Conservation (phyloP, 2,797 vertebrate species). For the Molossus molossus region DNA sequence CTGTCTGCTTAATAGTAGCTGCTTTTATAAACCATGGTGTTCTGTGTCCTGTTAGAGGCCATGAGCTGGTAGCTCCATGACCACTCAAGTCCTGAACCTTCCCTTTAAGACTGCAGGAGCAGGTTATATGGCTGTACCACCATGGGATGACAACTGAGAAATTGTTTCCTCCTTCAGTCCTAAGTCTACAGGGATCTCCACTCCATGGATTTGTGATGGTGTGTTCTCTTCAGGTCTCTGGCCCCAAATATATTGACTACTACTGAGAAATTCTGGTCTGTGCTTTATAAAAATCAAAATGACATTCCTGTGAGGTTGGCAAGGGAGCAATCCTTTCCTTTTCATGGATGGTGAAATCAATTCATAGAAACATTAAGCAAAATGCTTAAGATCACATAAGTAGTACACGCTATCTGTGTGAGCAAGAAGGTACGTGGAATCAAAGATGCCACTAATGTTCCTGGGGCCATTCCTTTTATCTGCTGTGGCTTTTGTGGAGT, state of each 20-base stretch:
- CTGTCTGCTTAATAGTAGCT: neutral
- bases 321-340: constrained; percentile 53
- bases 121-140: neutral
- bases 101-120: neutral
- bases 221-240: constrained; percentile 9
- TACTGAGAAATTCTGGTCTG: constrained; percentile 63
- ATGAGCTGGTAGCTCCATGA: neutral
- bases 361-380: constrained; percentile 60
- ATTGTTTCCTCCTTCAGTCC: constrained; percentile 14
- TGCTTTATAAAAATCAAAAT: constrained; percentile 70
- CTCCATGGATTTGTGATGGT: neutral
- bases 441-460: constrained; percentile 60
- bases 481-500: constrained; percentile 54
- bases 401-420: neutral
- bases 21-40: neutral
- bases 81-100: neutral
- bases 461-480: constrained; percentile 74
- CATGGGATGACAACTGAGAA: neutral
- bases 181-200: neutral
- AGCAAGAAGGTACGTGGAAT: neutral
- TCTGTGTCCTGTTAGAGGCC: neutral
- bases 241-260: constrained; percentile 33
- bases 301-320: constrained; percentile 38
- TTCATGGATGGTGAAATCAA: constrained; percentile 69
- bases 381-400: constrained; percentile 66